Evolutionary conservation across 2,113 vertebrate species (phyloP).

Genomic region (Corythoichthys haematopterus): DNA sequence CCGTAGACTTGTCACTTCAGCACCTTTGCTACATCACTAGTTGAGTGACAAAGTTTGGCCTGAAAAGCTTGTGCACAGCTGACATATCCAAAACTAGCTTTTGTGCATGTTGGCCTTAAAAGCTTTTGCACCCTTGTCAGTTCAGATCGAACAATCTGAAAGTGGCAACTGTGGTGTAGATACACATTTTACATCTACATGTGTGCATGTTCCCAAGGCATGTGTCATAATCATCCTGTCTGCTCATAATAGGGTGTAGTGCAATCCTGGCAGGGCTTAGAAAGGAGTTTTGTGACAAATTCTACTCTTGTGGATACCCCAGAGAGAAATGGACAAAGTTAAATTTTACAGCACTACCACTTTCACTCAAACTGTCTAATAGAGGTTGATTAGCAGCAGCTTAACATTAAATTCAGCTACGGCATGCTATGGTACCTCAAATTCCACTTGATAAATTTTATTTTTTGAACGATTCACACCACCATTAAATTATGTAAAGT

Average conservation of each 20-base stretch:
- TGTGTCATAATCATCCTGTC: conserved; percentile 27
- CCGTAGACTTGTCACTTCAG: background rate
- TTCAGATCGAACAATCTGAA: conserved; percentile 23
- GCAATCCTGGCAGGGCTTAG: conserved; percentile 18
- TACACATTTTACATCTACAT: conserved; percentile 12
- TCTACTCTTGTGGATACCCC: conserved; percentile 42
- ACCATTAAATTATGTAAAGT: background rate
- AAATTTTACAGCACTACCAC: conserved; percentile 48
- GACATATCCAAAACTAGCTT: background rate
- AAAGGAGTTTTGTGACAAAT: conserved; percentile 29
- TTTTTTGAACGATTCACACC: background rate
- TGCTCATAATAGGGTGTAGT: conserved; percentile 1
- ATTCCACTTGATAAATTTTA: background rate
- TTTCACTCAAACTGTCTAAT: background rate
- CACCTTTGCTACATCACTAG: background rate
- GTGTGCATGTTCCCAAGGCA: conserved; percentile 55
- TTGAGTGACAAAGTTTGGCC: conserved; percentile 1
- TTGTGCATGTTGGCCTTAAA: conserved; percentile 34
- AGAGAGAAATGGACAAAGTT: conserved; percentile 86
- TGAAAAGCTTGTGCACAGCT: background rate
- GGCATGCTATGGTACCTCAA: background rate
- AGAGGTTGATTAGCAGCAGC: background rate
- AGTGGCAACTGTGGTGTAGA: conserved; percentile 14
- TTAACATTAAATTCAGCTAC: background rate
- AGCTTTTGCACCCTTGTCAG: conserved; percentile 10